phyloP scores from a whole-genome alignment of 2,797 vertebrate species.

The Anolis apletophallus region DNA sequence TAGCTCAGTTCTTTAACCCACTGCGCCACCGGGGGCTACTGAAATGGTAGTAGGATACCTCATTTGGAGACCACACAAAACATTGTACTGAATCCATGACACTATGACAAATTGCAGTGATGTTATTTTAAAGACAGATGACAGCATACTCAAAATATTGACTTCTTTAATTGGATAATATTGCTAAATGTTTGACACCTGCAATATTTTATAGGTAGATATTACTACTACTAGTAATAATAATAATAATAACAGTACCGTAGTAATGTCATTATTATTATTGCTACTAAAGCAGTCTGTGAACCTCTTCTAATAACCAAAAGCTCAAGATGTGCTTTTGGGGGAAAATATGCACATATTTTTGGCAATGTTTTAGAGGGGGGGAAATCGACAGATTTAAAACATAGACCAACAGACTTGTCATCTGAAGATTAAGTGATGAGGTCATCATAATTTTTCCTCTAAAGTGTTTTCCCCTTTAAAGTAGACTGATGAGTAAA shows the following conservation, averaged over 20 bases:
- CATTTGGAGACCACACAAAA: constrained; percentile 2
- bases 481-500: constrained; percentile 24
- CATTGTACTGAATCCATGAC: background rate
- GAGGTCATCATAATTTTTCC: constrained; percentile 47
- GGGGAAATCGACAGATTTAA: no score
- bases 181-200: constrained; percentile 12
- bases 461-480: constrained; percentile 48
- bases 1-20: no score
- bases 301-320: constrained; percentile 15
- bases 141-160: constrained; percentile 5
- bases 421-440: constrained; percentile 28
- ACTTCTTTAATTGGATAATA: background rate
- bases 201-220: constrained; percentile 3
- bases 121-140: constrained; percentile 7
- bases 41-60: background rate
- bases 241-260: no score
- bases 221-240: background rate
- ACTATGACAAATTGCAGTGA: background rate
- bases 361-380: constrained; percentile 39
- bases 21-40: no score
- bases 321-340: constrained; percentile 10
- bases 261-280: background rate
- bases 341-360: constrained; percentile 4
- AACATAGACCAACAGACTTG: constrained; percentile 7
- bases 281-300: background rate